Conservation (phyloP, 2,113 vertebrate species). For the Crotalus horridus region DNA sequence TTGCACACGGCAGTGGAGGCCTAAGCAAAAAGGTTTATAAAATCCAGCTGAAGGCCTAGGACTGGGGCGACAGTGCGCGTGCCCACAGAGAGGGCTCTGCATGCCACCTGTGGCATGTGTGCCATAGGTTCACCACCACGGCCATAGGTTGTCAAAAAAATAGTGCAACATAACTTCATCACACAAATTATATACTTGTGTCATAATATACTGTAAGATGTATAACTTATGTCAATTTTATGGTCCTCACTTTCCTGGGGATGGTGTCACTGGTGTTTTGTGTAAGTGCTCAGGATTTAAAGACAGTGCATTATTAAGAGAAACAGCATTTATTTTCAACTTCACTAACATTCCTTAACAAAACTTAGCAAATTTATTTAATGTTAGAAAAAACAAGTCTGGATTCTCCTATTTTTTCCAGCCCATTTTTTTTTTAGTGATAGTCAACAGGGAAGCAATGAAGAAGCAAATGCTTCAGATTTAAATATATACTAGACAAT, state of each 20-base stretch:
- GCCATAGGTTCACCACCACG: too few relatives aligned
- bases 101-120: too few relatives aligned
- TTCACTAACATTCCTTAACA: background rate
- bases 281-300: background rate
- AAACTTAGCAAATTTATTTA: background rate
- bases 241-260: background rate
- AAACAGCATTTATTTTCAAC: background rate
- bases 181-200: background rate
- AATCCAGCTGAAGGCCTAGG: too few relatives aligned
- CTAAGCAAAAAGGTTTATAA: too few relatives aligned
- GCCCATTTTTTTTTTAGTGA: background rate
- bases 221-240: background rate
- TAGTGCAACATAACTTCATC: background rate
- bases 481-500: background rate
- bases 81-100: too few relatives aligned
- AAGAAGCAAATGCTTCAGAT: background rate
- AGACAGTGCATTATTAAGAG: background rate
- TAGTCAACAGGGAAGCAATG: background rate
- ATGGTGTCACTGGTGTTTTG: background rate
- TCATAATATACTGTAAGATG: background rate
- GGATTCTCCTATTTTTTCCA: background rate
- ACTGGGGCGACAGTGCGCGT: too few relatives aligned
- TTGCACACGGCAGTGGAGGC: too few relatives aligned
- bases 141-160: background rate
- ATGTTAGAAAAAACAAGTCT: background rate